Evolutionary conservation across 2,888 invertebrate genomes (phyloP), one percentile per base, ranked within the genome.

Genomic region (Ctena decussata): DNA sequence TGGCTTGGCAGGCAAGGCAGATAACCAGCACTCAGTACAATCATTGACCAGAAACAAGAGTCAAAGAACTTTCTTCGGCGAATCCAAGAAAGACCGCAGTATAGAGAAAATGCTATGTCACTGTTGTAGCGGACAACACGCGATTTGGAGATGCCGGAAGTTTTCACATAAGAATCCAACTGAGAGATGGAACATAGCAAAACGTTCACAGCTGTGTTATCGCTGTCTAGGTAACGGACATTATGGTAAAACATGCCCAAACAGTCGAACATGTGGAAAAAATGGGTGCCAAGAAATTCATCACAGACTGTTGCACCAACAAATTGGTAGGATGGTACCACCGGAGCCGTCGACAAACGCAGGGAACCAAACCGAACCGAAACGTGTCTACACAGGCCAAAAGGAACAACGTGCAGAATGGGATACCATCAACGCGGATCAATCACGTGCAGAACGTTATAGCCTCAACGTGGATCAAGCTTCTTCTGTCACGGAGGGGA

Each of bases 31-130:
- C 3, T 24, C 24, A 60, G 60, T 8, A 70, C n/a, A 41, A 8
- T 41, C 70, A 37, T 37, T 70, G 24, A 15, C 70, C n/a, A 70
- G 41, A 21, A 5, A 37, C 24, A 11, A 27, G 15, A 37, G 27
- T 37, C 69, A 69, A 37, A 32, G 69, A 35, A 69, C 69, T 27
- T 70, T 70, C 70, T 70, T 70, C 21, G 70, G 39, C 12, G 70
- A 41, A 41, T 39, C 41, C 35, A 15, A 70, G 30, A 41, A 37
- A 12, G 41, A n/a, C 24, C 41, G 39, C 39, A 41, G 39, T 39
- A 37, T 21, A 6, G 35, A 69, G 6, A 69, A 69, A 32, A 21
- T 15, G 21, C 32, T 15, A 69, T 69, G 69, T 69, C 18, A 12
- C 18, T 12, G 5, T n/a, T 69, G 69, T 37, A 53, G n/a, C 8